Evolutionary conservation across 2,797 vertebrate species (phyloP).

Genomic region (Toxotes lorentzi): DNA sequence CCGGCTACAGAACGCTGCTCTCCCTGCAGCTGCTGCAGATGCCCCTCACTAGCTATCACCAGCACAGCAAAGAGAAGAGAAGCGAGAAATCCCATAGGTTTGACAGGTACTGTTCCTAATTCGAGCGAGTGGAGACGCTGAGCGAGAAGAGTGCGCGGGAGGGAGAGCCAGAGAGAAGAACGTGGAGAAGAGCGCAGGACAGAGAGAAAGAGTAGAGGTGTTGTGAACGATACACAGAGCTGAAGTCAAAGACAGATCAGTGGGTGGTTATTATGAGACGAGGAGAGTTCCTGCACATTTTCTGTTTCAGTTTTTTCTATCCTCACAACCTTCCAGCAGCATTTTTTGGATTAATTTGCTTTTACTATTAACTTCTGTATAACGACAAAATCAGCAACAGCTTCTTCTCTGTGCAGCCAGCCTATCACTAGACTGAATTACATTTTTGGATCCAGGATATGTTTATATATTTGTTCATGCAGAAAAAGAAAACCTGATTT

Average conservation of each 20-base stretch:
- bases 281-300: slow-evolving; percentile 21
- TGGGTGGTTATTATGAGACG: slow-evolving; percentile 46
- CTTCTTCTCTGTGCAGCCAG: not conserved
- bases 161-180: slow-evolving; percentile 49
- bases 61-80: slow-evolving; percentile 59
- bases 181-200: slow-evolving; percentile 45
- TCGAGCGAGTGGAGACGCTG: slow-evolving; percentile 53
- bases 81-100: slow-evolving; percentile 78
- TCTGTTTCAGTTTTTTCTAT: slow-evolving; percentile 12
- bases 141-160: slow-evolving; percentile 42
- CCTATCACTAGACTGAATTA: not conserved
- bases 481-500: not conserved
- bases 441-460: not conserved
- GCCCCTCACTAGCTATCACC: slow-evolving; percentile 68
- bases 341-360: not conserved
- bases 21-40: slow-evolving; percentile 79
- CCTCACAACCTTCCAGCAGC: not conserved
- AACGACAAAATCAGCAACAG: slow-evolving; percentile 4
- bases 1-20: slow-evolving; percentile 82
- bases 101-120: slow-evolving; percentile 67
- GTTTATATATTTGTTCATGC: not conserved
- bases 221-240: slow-evolving; percentile 40
- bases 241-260: slow-evolving; percentile 34
- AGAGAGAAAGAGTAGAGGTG: slow-evolving; percentile 56
- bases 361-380: not conserved